Base-by-base conservation (phyloP, 2,888 invertebrate species). In the Pseudococcus jackbeardsleyi region DNA sequence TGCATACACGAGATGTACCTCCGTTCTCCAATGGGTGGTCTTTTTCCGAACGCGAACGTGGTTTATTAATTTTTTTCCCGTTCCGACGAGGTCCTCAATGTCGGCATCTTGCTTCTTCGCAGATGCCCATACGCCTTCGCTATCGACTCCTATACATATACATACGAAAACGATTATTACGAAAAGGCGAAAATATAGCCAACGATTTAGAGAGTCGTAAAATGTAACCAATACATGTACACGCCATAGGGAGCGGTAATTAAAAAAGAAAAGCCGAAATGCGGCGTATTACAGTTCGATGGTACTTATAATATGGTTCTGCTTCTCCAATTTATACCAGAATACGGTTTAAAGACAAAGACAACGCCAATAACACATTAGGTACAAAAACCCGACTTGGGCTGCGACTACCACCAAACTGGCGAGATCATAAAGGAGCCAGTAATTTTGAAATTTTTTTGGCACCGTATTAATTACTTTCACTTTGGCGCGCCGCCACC, bases 191-290 rank as follows among this genome's bases (percentile, higher is more conserved):
- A 33, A 72, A 22, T 22, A 72, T 33, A 33, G 68, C 26, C 33
- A 33, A 72, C 26, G 68, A 72, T 26, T 72, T 72, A 3, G 12
- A 72, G 68, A 72, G 68, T 72, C 68, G 68, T 72, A 33, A 72
- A 72, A 72, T 12, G 68, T 72, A 72, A 72, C 68, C 26, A 33
- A 72, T 72, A 72, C 64, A 22, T 59, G 5, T 59, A 12, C 68
- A 26, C 68, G 22, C 68, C 59, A 59, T 59, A 59, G 68, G 22
- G 33, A 26, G 68, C 12, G 68, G 26, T 72, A 72, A 72, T 72
- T 72, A 33, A 72, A 72, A 72, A 33, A 72, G 15, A 59, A 59
- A 59, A 59, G 33, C 68, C 68, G 26, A 72, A 72, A 72, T 72
- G 59, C 59, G 26, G 26, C 68, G 5, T 72, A 64, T 64, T 22